These are phyloP conservation scores for Oncorhynchus keta DNA, from an alignment of 2,113 vertebrate species.

Conservation along the genomic window DNA sequence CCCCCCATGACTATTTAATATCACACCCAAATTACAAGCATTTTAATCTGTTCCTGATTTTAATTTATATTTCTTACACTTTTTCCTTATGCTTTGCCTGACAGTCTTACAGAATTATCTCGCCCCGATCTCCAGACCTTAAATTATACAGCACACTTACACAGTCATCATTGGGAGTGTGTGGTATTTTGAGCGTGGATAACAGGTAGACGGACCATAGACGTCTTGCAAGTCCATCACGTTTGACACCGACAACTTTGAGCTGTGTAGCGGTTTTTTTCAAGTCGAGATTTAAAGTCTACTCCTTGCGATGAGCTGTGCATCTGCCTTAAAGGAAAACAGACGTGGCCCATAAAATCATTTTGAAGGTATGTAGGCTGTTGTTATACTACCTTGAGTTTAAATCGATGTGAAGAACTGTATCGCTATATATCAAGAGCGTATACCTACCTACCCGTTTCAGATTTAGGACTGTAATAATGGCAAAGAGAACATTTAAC, in stretches of 20 bases:
- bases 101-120: not conserved
- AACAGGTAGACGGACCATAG: conserved; percentile 24
- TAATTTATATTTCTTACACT: not conserved
- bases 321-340: conserved; percentile 13
- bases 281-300: conserved; percentile 22
- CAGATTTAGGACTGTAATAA: not conserved
- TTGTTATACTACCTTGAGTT: conserved; percentile 9
- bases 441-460: not conserved
- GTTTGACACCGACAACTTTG: conserved; percentile 23
- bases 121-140: not conserved
- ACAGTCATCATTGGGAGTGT: conserved; percentile 20
- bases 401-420: not conserved
- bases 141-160: conserved; percentile 12
- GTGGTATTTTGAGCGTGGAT: conserved; percentile 27
- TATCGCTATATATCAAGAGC: conserved; percentile 4
- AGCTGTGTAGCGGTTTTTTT: conserved; percentile 15
- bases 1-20: not conserved
- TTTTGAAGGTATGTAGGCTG: conserved; percentile 14
- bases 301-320: conserved; percentile 7
- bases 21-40: not conserved
- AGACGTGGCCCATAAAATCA: conserved; percentile 8
- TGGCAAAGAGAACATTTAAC: not conserved
- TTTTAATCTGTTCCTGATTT: not conserved
- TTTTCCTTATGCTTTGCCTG: not conserved
- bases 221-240: conserved; percentile 15